Evolutionary conservation across 2,888 invertebrate genomes (phyloP).

Genomic region (Lasioglossum oenotherae): DNA sequence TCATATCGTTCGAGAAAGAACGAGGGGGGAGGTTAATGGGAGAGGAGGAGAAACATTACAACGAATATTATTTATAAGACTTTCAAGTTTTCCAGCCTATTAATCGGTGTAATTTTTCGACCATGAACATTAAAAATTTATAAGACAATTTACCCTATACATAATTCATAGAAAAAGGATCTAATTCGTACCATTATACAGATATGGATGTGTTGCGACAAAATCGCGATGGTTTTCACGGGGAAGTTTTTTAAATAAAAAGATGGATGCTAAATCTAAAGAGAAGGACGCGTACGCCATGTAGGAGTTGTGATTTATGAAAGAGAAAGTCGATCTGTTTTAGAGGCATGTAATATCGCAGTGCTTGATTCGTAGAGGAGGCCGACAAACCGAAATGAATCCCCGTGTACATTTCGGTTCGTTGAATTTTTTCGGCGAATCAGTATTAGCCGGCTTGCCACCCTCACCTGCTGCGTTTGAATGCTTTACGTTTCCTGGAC

Average conservation of each 20-base stretch:
- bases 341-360: constrained; percentile 10
- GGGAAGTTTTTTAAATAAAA: background rate
- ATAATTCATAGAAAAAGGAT: background rate
- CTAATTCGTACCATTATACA: background rate
- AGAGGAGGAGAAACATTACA: background rate
- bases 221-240: background rate
- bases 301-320: constrained; percentile 6
- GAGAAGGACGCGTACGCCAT: background rate
- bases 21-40: background rate
- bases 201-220: too few relatives aligned
- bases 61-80: background rate
- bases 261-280: background rate
- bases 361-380: constrained; percentile 13
- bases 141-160: background rate
- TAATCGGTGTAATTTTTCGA: background rate
- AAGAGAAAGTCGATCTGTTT: constrained; percentile 52
- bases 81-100: background rate
- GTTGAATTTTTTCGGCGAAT: constrained; percentile 27
- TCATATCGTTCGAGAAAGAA: background rate
- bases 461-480: constrained; percentile 12
- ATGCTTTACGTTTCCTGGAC: background rate
- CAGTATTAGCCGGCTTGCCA: background rate
- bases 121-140: background rate
- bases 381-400: constrained; percentile 25
- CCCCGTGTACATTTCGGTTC: background rate